Conservation (phyloP, 2,113 vertebrate genomes). For the Euleptes europaea region DNA sequence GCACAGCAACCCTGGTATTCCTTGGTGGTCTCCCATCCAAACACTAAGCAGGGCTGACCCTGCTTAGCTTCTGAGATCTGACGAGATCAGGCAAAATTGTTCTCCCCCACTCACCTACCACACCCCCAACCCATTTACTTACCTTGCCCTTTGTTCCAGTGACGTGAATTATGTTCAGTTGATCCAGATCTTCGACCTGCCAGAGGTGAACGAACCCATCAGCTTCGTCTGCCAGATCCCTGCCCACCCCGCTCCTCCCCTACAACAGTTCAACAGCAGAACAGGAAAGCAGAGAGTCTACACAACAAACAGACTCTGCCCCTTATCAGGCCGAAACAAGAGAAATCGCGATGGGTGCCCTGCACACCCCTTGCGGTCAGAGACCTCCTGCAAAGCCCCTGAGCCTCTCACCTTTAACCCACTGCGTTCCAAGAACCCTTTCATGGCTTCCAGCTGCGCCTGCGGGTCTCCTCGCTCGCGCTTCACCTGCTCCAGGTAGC, state of each 20-base stretch:
- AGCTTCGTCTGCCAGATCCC: rapidly evolving
- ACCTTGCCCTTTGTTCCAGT: constrained; percentile 98
- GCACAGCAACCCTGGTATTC: too few species aligned
- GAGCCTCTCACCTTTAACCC: constrained; percentile 80
- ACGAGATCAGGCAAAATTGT: too few species aligned
- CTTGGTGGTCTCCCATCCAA: too few species aligned
- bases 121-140: constrained; percentile 46
- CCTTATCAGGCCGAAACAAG: too few species aligned
- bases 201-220: constrained; percentile 46
- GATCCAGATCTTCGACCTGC: constrained; percentile 90
- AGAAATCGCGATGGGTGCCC: not conserved
- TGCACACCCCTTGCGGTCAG: rapidly evolving
- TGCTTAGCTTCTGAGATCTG: too few species aligned
- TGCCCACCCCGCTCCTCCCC: rapidly evolving
- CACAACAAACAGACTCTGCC: not conserved
- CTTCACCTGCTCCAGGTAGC: constrained; percentile 85
- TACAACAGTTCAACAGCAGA: too few species aligned
- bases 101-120: not conserved
- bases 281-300: not conserved
- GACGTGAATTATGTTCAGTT: constrained; percentile 92
- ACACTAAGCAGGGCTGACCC: not conserved
- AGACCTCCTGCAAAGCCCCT: not conserved
- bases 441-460: constrained; percentile 87
- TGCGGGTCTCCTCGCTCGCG: constrained; percentile 76
- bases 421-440: constrained; percentile 79